These are phyloP conservation scores for Mimumesa dahlbomi DNA, from an alignment of 2,888 invertebrate species.

Conservation along the genomic window DNA sequence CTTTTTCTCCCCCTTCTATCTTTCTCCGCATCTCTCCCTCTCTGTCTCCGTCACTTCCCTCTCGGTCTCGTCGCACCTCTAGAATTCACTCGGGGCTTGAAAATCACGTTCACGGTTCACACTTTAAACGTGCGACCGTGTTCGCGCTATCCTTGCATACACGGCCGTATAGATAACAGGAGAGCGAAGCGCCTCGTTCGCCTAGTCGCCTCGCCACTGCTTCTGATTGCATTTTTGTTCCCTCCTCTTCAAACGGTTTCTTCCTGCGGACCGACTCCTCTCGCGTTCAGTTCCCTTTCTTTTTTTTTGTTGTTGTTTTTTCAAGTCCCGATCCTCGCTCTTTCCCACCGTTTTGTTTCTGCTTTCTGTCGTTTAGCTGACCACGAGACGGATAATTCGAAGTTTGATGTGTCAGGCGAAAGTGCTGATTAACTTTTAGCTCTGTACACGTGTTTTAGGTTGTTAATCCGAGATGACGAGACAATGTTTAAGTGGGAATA, in stretches of 20 bases:
- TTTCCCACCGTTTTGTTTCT: too few species aligned
- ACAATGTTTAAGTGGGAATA: too few species aligned
- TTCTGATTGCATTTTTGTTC: conserved; percentile 17
- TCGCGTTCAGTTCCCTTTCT: too few species aligned
- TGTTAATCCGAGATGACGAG: too few species aligned
- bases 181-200: conserved; percentile 8
- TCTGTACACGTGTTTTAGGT: too few species aligned
- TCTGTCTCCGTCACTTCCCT: conserved; percentile 6
- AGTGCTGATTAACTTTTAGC: too few species aligned
- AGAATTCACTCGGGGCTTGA: conserved; percentile 54
- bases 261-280: not conserved
- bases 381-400: too few species aligned
- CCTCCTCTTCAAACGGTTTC: not conserved
- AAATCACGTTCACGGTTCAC: conserved; percentile 54
- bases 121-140: conserved; percentile 32
- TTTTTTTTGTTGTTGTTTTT: too few species aligned
- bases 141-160: conserved; percentile 32
- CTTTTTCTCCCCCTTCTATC: conserved; percentile 38
- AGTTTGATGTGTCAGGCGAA: too few species aligned
- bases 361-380: too few species aligned
- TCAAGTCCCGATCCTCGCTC: too few species aligned
- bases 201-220: conserved; percentile 30
- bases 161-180: conserved; percentile 37
- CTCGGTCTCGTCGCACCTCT: conserved; percentile 1
- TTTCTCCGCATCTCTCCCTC: conserved; percentile 34